Percentiles rank a stretch among this genome's conserved stretches.
Evolutionary conservation across 53 echinoderm and acorn worm genomes (phyloP).

Genomic region (Mesocentrotus franciscanus): DNA sequence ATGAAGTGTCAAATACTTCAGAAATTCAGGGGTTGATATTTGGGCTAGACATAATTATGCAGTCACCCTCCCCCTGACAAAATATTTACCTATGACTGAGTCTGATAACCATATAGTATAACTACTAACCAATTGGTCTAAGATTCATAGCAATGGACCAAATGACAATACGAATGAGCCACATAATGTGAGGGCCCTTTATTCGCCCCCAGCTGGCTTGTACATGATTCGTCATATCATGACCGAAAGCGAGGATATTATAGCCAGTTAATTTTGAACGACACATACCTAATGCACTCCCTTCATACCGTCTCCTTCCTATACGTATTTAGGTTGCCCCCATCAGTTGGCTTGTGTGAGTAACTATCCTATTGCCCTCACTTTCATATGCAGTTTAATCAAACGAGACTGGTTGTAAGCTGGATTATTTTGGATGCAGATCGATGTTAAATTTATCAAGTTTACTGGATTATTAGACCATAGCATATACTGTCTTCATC

Average conservation of each 20-base stretch:
- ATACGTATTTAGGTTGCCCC: not conserved
- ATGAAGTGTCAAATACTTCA: not conserved
- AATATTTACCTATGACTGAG: too few species aligned
- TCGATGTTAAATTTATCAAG: not conserved
- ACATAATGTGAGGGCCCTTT: not conserved
- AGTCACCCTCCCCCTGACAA: too few species aligned
- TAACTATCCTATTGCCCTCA: not conserved
- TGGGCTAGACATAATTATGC: not conserved
- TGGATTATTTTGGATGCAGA: not conserved
- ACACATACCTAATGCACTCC: not conserved
- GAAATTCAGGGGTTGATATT: not conserved
- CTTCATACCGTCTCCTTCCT: not conserved
- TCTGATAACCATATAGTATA: too few species aligned
- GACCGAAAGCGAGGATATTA: constrained; percentile 25
- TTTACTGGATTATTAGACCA: too few species aligned
- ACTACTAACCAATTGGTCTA: too few species aligned
- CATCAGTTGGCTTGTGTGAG: not conserved
- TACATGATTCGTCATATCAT: not conserved
- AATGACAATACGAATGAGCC: not conserved
- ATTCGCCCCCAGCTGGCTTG: not conserved
- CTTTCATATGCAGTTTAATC: not conserved
- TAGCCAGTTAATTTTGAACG: constrained; percentile 21
- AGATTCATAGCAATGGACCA: too few species aligned
- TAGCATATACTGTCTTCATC: not conserved
- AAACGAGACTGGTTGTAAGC: not conserved